Evolutionary conservation across 2,888 invertebrate species (phyloP).

Genomic region (Drosophila atripex): DNA sequence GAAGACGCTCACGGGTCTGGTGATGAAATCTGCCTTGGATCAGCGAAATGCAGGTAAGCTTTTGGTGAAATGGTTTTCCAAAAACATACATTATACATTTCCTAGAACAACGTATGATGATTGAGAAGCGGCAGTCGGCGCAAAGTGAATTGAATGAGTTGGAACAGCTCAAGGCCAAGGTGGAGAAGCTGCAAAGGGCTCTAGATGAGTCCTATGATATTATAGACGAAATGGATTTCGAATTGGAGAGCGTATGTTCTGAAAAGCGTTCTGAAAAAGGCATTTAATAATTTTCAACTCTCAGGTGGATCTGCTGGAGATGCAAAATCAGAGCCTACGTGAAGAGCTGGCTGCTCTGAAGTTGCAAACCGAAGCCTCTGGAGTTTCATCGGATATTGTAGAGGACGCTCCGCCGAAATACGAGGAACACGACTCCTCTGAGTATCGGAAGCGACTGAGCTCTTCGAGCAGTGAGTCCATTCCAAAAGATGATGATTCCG

Average conservation of each 20-base stretch:
- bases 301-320: slow-evolving; percentile 80
- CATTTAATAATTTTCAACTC: not conserved
- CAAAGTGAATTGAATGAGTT: slow-evolving; percentile 41
- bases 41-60: slow-evolving; percentile 59
- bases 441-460: slow-evolving; percentile 5
- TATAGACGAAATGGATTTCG: slow-evolving; percentile 83
- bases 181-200: slow-evolving; percentile 66
- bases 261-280: not conserved
- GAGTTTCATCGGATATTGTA: not conserved
- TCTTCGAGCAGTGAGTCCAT: slow-evolving; percentile 62
- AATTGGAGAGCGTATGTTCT: slow-evolving; percentile 79
- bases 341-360: slow-evolving; percentile 72
- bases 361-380: slow-evolving; percentile 20
- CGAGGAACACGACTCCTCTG: slow-evolving; percentile 29
- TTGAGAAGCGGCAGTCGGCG: slow-evolving; percentile 51
- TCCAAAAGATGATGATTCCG: slow-evolving; percentile 62
- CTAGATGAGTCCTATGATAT: slow-evolving; percentile 81
- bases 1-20: slow-evolving; percentile 79
- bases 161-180: slow-evolving; percentile 52
- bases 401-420: slow-evolving; percentile 61
- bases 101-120: slow-evolving; percentile 61
- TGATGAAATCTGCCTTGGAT: slow-evolving; percentile 78
- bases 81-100: not conserved
- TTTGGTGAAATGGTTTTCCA: not conserved
- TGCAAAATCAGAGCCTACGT: slow-evolving; percentile 78